phyloP scores from a whole-genome alignment of 2,888 invertebrate genomes.

The Stictocephala bisonia region DNA sequence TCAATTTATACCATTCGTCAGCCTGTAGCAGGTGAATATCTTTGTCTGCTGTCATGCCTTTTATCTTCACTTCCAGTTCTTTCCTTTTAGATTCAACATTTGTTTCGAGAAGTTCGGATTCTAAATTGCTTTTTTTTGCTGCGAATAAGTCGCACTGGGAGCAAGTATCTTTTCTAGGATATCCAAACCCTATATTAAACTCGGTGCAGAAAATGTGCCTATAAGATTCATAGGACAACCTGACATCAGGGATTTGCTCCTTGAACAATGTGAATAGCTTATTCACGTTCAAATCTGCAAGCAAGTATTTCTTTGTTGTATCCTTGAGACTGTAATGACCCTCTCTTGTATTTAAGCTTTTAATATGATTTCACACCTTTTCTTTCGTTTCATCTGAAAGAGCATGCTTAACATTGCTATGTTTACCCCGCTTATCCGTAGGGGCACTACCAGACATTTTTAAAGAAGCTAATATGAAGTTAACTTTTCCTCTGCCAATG shows the following conservation, averaged over 20 bases:
- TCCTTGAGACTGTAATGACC: constrained; percentile 23
- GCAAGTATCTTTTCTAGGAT: constrained; percentile 41
- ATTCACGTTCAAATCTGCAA: constrained; percentile 34
- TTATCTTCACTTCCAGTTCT: constrained; percentile 20
- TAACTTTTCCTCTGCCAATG: constrained; percentile 34
- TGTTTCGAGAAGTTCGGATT: constrained; percentile 14
- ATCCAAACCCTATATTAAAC: constrained; percentile 40
- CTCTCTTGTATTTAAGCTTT: constrained; percentile 28
- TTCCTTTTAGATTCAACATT: constrained; percentile 32
- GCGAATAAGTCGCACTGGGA: constrained; percentile 40
- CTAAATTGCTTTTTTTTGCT: not conserved
- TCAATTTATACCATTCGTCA: constrained; percentile 33
- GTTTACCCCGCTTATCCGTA: constrained; percentile 40
- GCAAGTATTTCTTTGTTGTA: constrained; percentile 38
- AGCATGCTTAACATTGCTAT: constrained; percentile 10
- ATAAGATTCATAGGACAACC: constrained; percentile 26
- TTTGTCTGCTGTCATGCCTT: constrained; percentile 8
- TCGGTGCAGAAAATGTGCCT: constrained; percentile 12
- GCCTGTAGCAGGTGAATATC: constrained; percentile 11
- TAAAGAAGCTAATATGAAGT: constrained; percentile 34
- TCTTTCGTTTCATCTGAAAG: constrained; percentile 16
- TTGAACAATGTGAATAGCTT: constrained; percentile 38
- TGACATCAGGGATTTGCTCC: not conserved
- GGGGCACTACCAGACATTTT: constrained; percentile 35
- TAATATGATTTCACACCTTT: constrained; percentile 38